Conservation (phyloP, 2,113 vertebrate genomes). For the Lepidothrix coronata region DNA sequence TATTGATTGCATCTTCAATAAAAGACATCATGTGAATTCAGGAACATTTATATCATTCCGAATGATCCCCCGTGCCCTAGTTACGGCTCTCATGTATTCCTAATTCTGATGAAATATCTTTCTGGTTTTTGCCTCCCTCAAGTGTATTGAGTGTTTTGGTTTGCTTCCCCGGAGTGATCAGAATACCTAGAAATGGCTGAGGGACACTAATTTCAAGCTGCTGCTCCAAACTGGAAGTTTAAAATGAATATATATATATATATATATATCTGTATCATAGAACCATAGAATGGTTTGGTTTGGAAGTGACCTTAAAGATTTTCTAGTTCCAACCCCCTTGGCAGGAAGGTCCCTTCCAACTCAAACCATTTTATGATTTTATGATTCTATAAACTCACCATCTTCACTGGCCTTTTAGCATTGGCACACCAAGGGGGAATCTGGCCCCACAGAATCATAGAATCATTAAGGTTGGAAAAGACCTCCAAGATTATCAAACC, state of each 20-base stretch:
- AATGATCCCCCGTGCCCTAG: background rate
- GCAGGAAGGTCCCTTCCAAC: background rate
- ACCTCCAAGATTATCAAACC: background rate
- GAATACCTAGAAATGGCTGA: background rate
- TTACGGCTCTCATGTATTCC: background rate
- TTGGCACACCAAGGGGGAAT: background rate
- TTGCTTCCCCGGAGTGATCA: background rate
- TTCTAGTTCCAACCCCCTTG: background rate
- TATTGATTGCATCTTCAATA: background rate
- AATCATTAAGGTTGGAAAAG: background rate
- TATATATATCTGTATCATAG: background rate
- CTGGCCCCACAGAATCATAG: background rate
- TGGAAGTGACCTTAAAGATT: background rate
- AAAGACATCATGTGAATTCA: background rate
- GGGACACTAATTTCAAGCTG: background rate
- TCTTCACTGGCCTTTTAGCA: background rate
- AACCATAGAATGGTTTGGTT: background rate
- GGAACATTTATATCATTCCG: background rate
- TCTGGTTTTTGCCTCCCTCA: background rate
- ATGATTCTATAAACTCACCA: background rate
- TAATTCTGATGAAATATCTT: background rate
- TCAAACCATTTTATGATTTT: background rate
- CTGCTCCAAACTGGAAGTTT: background rate
- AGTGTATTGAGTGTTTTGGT: background rate
- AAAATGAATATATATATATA: background rate